These are phyloP conservation scores for Anguilla megastoma DNA, from an alignment of 2,797 vertebrate species.

Conservation along the genomic window DNA sequence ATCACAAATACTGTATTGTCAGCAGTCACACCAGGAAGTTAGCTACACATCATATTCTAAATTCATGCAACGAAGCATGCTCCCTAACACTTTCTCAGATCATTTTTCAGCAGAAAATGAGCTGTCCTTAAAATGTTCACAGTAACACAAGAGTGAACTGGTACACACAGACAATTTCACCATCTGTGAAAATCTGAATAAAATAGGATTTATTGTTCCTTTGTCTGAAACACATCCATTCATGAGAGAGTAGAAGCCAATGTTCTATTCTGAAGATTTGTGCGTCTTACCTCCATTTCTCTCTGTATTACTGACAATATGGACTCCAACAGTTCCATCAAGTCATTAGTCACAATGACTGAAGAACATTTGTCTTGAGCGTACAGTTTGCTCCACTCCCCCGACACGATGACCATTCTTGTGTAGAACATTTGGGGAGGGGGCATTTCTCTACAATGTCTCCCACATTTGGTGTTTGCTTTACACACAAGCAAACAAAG, in stretches of 20 bases:
- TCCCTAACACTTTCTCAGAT: background rate
- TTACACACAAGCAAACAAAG: background rate
- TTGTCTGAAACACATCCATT: background rate
- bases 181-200: background rate
- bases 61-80: background rate
- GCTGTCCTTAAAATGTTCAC: background rate
- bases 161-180: background rate
- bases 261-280: background rate
- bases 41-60: background rate
- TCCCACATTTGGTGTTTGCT: background rate
- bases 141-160: background rate
- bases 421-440: background rate
- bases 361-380: constrained; percentile 5
- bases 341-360: constrained; percentile 12
- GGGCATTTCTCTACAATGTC: background rate
- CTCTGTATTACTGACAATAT: background rate
- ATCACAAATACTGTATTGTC: background rate
- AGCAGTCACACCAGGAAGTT: background rate
- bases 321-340: constrained; percentile 1
- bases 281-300: background rate
- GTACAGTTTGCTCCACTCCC: background rate
- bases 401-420: background rate
- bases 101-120: background rate
- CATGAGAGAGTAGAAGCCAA: background rate
- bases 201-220: background rate